These are phyloP conservation scores for Onthophagus sagittarius DNA, from an alignment of 2,888 invertebrate species.

Conservation along the genomic window DNA sequence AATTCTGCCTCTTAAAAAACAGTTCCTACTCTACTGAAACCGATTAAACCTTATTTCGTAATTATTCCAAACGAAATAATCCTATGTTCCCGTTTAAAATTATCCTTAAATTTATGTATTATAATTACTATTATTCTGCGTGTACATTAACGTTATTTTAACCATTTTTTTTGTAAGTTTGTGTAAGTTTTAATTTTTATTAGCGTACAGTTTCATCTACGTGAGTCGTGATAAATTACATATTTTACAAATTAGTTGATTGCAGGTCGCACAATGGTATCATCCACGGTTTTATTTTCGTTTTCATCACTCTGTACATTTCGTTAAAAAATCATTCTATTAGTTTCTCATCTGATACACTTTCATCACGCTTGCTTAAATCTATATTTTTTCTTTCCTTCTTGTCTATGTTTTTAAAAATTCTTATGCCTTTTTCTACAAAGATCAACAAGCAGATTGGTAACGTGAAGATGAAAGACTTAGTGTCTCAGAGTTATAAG, in stretches of 20 bases:
- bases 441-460: not conserved
- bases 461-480: constrained; percentile 7
- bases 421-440: not conserved
- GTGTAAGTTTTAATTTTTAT: constrained; percentile 20
- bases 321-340: not conserved
- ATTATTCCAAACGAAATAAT: not conserved
- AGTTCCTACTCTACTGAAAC: constrained; percentile 36
- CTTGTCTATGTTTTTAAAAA: not conserved
- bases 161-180: constrained; percentile 31
- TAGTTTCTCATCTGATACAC: not conserved
- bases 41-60: constrained; percentile 17
- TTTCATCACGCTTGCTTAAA: not conserved
- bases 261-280: constrained; percentile 47
- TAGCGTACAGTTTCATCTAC: constrained; percentile 19
- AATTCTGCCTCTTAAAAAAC: constrained; percentile 43
- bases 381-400: not conserved
- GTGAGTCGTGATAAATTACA: constrained; percentile 38
- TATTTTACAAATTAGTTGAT: constrained; percentile 48
- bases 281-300: not conserved
- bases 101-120: constrained; percentile 18
- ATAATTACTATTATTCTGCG: constrained; percentile 12
- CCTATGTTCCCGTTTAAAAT: constrained; percentile 16
- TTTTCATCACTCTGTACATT: not conserved
- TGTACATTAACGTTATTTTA: constrained; percentile 4
- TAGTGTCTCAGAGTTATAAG: constrained; percentile 6